A percentile compares a stretch with the other conserved stretches of the same genome.
phyloP scores from a whole-genome alignment of 2,797 vertebrate species.

The Petrocephalus schoutedeni region DNA sequence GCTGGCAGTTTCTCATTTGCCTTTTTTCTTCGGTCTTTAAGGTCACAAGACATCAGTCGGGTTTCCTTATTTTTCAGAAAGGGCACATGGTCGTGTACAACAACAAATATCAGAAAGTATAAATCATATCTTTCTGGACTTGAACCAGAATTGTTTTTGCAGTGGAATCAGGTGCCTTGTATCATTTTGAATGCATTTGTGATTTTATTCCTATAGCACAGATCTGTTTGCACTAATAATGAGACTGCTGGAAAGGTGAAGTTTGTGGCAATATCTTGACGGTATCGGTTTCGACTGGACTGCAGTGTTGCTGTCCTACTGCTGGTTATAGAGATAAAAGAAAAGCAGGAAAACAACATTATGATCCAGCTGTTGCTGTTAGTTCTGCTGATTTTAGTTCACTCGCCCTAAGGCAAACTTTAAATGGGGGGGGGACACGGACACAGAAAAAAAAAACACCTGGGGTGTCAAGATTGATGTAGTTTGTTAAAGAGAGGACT shows the following conservation, averaged over 20 bases:
- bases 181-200: neutral
- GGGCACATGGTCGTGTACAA: neutral
- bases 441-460: neutral
- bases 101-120: neutral
- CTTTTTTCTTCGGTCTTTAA: neutral
- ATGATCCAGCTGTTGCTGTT: neutral
- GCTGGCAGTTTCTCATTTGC: neutral
- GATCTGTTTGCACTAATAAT: neutral
- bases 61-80: neutral
- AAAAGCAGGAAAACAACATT: slow-evolving; percentile 12
- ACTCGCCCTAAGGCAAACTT: slow-evolving; percentile 35
- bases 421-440: slow-evolving; percentile 7
- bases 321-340: slow-evolving; percentile 7
- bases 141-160: neutral
- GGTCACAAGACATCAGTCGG: neutral
- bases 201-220: neutral
- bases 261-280: neutral
- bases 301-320: neutral
- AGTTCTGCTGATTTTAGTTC: neutral
- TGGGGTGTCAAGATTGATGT: neutral
- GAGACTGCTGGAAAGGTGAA: neutral
- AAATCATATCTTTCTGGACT: neutral
- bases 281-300: neutral
- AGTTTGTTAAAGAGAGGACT: neutral
- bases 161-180: neutral